Percentiles rank a stretch among this genome's conserved stretches.
Evolutionary conservation across 2,888 invertebrate genomes (phyloP).

Genomic region (Bedellia somnulentella): DNA sequence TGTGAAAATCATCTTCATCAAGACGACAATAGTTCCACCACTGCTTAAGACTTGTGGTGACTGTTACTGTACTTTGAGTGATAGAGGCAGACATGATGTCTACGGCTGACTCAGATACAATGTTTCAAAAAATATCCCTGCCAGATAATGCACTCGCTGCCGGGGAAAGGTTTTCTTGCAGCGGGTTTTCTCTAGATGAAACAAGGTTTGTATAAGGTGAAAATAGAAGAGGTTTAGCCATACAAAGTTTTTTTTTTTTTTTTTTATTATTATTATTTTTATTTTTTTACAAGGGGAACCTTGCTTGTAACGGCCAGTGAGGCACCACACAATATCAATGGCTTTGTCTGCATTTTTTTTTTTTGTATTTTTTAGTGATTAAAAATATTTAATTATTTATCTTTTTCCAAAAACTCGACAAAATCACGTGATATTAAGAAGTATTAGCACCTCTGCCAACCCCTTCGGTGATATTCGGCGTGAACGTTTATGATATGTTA

Average conservation of each 20-base stretch:
- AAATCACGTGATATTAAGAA: too few relatives aligned
- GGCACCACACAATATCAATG: constrained; percentile 8
- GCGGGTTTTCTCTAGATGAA: constrained; percentile 10
- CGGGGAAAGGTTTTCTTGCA: constrained; percentile 11
- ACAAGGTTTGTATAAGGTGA: constrained; percentile 8
- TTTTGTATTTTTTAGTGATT: too few relatives aligned
- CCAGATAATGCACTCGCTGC: constrained; percentile 10
- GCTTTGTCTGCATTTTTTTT: too few relatives aligned
- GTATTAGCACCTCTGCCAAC: too few relatives aligned
- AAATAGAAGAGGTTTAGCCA: constrained; percentile 1
- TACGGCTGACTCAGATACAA: constrained; percentile 6
- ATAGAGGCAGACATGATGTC: constrained; percentile 10
- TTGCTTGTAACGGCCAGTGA: neutral
- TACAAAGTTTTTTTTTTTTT: too few relatives aligned
- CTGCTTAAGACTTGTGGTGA: constrained; percentile 7
- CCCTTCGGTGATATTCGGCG: too few relatives aligned
- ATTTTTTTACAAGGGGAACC: neutral
- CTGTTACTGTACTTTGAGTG: constrained; percentile 7
- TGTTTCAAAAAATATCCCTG: constrained; percentile 5
- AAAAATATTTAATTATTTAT: too few relatives aligned
- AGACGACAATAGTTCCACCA: constrained; percentile 9
- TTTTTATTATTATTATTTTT: too few relatives aligned
- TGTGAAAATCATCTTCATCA: constrained; percentile 2
- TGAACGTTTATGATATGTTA: too few relatives aligned
- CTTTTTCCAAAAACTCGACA: constrained; percentile 8